These are phyloP conservation scores for Glaucopsyche alexis DNA, from an alignment of 2,888 invertebrate species.

Conservation along the genomic window DNA sequence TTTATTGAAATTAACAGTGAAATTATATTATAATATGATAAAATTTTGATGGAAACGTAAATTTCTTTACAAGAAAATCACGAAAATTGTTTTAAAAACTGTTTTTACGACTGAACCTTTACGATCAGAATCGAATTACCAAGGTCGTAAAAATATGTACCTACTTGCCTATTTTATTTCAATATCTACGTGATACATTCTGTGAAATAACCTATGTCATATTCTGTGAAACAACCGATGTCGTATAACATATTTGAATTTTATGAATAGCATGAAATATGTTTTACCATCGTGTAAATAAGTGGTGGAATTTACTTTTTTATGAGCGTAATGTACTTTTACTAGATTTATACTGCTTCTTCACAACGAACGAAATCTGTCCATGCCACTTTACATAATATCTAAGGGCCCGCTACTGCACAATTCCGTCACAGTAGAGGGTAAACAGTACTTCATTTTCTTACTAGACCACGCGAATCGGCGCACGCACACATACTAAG, in stretches of 20 bases:
- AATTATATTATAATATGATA: background rate
- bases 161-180: constrained; percentile 33
- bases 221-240: constrained; percentile 28
- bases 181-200: constrained; percentile 38
- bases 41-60: background rate
- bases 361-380: no score
- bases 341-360: no score
- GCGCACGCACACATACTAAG: no score
- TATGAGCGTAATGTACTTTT: no score
- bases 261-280: constrained; percentile 36
- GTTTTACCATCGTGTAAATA: background rate
- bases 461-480: no score
- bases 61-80: background rate
- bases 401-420: no score
- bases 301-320: background rate
- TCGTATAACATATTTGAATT: constrained; percentile 30
- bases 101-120: constrained; percentile 7
- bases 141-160: constrained; percentile 39
- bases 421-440: no score
- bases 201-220: constrained; percentile 24
- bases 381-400: no score
- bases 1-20: background rate
- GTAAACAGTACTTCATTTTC: no score
- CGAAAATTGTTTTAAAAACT: background rate
- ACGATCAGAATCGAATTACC: constrained; percentile 29